A percentile compares a stretch with the other conserved stretches of the same genome.
Conservation (phyloP, 1,140 invertebrate genomes). For the Hyles vespertilio region DNA sequence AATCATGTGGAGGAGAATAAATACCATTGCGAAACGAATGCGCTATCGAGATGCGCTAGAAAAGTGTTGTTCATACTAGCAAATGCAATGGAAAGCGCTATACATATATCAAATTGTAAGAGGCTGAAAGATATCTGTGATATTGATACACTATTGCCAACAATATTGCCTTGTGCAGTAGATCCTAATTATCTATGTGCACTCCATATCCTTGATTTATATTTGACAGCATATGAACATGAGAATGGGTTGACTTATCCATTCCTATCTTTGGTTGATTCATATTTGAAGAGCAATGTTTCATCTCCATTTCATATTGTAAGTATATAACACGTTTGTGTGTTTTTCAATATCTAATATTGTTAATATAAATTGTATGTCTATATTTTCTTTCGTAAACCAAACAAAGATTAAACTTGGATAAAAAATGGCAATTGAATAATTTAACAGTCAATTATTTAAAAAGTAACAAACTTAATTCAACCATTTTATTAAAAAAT, state of each 20-base stretch:
- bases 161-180: constrained; percentile 54
- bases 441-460: too few relatives aligned
- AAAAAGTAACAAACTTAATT: too few relatives aligned
- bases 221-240: constrained; percentile 70
- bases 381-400: too few relatives aligned
- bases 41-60: constrained; percentile 45
- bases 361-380: too few relatives aligned
- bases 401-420: too few relatives aligned
- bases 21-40: constrained; percentile 47
- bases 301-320: constrained; percentile 81
- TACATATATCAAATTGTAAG: constrained; percentile 74
- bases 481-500: too few relatives aligned
- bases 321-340: constrained; percentile 35
- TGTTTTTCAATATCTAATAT: too few relatives aligned
- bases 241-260: constrained; percentile 64
- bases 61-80: constrained; percentile 74
- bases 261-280: constrained; percentile 74
- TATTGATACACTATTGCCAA: constrained; percentile 48
- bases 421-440: too few relatives aligned
- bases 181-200: constrained; percentile 63
- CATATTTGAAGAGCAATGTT: constrained; percentile 76
- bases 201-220: constrained; percentile 73
- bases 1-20: constrained; percentile 40
- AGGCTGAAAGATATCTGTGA: constrained; percentile 68
- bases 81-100: constrained; percentile 75